Evolutionary conservation across 2,797 vertebrate species (phyloP).

Genomic region (Paedocypris micromegethes): DNA sequence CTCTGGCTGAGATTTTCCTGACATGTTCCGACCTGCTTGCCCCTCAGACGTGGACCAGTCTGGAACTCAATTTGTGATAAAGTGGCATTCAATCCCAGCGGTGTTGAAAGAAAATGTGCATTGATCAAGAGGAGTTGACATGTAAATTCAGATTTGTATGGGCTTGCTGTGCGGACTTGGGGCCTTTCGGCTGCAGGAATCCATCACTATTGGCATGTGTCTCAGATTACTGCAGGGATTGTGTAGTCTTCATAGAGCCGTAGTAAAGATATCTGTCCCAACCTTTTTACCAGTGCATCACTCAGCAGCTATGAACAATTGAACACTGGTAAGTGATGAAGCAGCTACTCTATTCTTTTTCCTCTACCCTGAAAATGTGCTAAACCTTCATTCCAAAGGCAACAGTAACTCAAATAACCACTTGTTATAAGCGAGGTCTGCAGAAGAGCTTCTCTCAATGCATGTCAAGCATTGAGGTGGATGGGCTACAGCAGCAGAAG

Average conservation of each 20-base stretch:
- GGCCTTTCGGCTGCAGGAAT: conserved; percentile 54
- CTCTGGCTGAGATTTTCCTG: conserved; percentile 12
- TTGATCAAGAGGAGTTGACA: conserved; percentile 62
- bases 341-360: conserved; percentile 38
- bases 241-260: conserved; percentile 64
- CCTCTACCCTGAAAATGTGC: conserved; percentile 35
- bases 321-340: conserved; percentile 41
- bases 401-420: too few relatives aligned
- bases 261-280: conserved; percentile 69
- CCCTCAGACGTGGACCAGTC: conserved; percentile 20
- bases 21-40: conserved; percentile 16
- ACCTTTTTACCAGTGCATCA: conserved; percentile 67
- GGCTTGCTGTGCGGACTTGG: conserved; percentile 43
- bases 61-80: conserved; percentile 32
- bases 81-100: conserved; percentile 35
- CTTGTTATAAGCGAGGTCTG: too few relatives aligned
- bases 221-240: conserved; percentile 65
- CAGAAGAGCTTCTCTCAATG: too few relatives aligned
- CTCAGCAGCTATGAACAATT: conserved; percentile 61
- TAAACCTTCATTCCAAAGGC: conserved; percentile 19
- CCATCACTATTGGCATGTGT: conserved; percentile 71
- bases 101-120: conserved; percentile 56
- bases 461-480: too few relatives aligned
- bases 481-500: too few relatives aligned
- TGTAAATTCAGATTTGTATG: conserved; percentile 67